phyloP scores from a whole-genome alignment of 2,113 vertebrate genomes.

The Uria aalge region DNA sequence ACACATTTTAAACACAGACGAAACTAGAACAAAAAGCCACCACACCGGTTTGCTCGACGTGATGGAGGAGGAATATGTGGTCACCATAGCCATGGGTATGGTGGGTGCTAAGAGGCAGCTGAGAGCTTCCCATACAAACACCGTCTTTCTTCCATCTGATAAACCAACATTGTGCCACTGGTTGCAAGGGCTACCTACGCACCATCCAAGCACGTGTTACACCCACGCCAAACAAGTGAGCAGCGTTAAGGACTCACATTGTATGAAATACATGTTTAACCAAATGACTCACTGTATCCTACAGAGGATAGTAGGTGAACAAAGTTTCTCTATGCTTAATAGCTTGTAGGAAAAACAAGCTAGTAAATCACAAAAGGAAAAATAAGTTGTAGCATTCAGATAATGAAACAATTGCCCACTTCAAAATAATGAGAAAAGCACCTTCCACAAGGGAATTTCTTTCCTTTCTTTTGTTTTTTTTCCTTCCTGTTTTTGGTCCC shows the following conservation, averaged over 20 bases:
- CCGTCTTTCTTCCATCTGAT: not conserved
- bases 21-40: not conserved
- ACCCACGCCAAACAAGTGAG: not conserved
- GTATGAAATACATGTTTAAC: not conserved
- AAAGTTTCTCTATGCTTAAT: not conserved
- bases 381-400: not conserved
- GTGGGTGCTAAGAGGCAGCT: not conserved
- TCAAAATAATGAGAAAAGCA: not conserved
- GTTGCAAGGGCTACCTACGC: not conserved
- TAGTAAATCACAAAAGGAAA: not conserved
- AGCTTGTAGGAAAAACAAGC: not conserved
- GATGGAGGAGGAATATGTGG: not conserved
- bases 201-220: not conserved
- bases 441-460: not conserved
- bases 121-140: not conserved
- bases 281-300: not conserved
- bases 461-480: not conserved
- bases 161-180: not conserved
- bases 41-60: not conserved
- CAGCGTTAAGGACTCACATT: not conserved
- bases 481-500: too few relatives aligned
- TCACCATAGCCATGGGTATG: not conserved
- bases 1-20: accelerated
- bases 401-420: not conserved
- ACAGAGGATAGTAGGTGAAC: not conserved